Conservation (phyloP, 2,113 vertebrate genomes). For the Catharus bicknelli region DNA sequence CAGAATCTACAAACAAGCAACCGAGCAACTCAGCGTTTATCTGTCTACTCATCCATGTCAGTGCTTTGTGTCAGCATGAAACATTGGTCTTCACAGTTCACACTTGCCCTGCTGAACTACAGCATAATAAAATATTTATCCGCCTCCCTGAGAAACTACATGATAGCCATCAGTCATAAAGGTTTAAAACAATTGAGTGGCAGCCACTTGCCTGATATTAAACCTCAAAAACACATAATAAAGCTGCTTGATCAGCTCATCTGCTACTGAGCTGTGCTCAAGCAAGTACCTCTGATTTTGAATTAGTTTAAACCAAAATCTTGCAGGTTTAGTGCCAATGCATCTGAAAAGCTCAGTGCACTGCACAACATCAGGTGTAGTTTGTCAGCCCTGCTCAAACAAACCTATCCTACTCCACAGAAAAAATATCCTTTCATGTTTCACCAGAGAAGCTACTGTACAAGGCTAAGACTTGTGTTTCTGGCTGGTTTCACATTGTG, state of each 20-base stretch:
- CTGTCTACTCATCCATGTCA: constrained; percentile 57
- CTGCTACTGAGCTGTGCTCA: neutral
- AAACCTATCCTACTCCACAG: neutral
- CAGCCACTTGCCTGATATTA: neutral
- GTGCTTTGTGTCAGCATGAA: constrained; percentile 45
- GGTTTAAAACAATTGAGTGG: constrained; percentile 31
- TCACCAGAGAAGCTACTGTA: neutral
- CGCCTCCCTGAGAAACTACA: constrained; percentile 13
- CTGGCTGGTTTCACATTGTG: neutral
- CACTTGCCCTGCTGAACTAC: constrained; percentile 45
- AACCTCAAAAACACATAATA: constrained; percentile 3
- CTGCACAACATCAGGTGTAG: neutral
- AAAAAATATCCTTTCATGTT: neutral
- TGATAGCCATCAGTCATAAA: constrained; percentile 39
- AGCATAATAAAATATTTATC: constrained; percentile 44
- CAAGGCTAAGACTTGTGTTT: neutral
- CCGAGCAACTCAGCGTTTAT: constrained; percentile 49
- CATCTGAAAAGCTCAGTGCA: neutral
- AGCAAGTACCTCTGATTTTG: neutral
- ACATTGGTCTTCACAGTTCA: constrained; percentile 36
- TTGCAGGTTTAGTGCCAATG: neutral
- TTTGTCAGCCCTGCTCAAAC: neutral
- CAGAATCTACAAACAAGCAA: constrained; percentile 51
- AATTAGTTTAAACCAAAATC: neutral
- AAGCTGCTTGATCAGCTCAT: neutral